Evolutionary conservation across 1,140 invertebrate genomes (phyloP).

Genomic region (Notospermus geniculatus): DNA sequence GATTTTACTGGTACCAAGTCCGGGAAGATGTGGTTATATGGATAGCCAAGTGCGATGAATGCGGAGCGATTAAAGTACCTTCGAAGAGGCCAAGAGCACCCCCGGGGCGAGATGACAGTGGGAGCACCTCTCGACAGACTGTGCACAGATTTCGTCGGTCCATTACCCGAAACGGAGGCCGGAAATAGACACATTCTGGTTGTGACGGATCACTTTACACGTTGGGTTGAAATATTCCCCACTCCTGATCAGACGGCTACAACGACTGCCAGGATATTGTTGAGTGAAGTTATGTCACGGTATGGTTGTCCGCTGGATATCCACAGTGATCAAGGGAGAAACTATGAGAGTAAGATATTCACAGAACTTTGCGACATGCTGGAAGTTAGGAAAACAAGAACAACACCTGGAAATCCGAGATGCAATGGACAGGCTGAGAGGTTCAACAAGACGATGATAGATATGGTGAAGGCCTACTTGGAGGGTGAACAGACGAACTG

Average conservation of each 20-base stretch:
- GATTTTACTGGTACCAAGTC: conserved; percentile 25
- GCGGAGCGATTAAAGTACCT: conserved; percentile 17
- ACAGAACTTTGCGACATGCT: conserved; percentile 22
- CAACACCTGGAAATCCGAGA: conserved; percentile 29
- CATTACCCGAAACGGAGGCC: conserved; percentile 4
- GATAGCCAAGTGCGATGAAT: conserved; percentile 18
- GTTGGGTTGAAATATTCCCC: conserved; percentile 31
- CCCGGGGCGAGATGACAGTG: background rate
- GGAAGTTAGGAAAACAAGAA: conserved; percentile 19
- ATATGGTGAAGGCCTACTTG: conserved; percentile 14
- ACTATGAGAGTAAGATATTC: conserved; percentile 22
- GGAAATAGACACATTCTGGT: conserved; percentile 38
- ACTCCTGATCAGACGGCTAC: conserved; percentile 28
- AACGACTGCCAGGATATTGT: conserved; percentile 35
- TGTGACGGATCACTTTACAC: conserved; percentile 35
- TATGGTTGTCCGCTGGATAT: conserved; percentile 19
- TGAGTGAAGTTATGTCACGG: conserved; percentile 20
- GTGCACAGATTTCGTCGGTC: conserved; percentile 21
- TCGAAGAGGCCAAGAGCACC: conserved; percentile 8
- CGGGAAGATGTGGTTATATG: conserved; percentile 6
- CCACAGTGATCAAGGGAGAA: conserved; percentile 17
- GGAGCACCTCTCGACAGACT: conserved; percentile 21
- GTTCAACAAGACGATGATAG: conserved; percentile 25
- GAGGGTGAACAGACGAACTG: conserved; percentile 17
- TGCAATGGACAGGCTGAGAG: conserved; percentile 28